Percentiles rank a stretch among this genome's conserved stretches.
phyloP scores from a whole-genome alignment of 2,113 vertebrate species.

The Coregonus clupeaformis region DNA sequence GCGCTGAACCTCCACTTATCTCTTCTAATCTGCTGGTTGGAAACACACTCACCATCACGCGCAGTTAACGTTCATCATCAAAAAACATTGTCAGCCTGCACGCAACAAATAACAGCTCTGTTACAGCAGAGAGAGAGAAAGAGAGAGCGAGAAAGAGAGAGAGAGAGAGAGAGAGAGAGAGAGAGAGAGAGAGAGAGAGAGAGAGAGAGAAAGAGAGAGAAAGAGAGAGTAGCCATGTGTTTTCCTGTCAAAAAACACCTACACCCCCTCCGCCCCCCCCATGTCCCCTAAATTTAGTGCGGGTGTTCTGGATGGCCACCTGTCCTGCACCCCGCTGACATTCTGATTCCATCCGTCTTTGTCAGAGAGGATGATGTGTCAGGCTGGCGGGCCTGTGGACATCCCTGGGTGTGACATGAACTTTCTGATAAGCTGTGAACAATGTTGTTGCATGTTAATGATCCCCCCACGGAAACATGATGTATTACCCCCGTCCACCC shows the following conservation, averaged over 20 bases:
- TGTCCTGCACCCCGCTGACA: conserved; percentile 36
- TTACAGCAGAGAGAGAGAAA: background rate
- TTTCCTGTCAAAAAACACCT: too few species aligned
- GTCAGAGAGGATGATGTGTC: conserved; percentile 54
- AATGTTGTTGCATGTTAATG: conserved; percentile 71
- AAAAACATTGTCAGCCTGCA: background rate
- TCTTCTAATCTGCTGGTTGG: conserved; percentile 23
- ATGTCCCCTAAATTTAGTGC: conserved; percentile 61
- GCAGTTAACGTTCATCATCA: background rate
- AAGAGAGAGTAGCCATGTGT: background rate
- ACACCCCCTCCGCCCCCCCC: background rate
- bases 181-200: background rate
- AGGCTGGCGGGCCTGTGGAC: conserved; percentile 43
- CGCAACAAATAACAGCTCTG: conserved; percentile 2
- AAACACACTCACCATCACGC: conserved; percentile 1
- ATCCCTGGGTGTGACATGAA: conserved; percentile 64
- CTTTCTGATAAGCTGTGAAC: conserved; percentile 77
- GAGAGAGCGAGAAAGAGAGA: too few species aligned
- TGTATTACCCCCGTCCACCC: conserved; percentile 30
- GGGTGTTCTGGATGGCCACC: conserved; percentile 26
- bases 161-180: background rate
- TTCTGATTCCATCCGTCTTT: conserved; percentile 62
- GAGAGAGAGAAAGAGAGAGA: background rate
- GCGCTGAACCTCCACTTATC: conserved; percentile 6
- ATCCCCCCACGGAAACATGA: conserved; percentile 53